Conservation (phyloP, 2,113 vertebrate species). For the Sprattus sprattus region DNA sequence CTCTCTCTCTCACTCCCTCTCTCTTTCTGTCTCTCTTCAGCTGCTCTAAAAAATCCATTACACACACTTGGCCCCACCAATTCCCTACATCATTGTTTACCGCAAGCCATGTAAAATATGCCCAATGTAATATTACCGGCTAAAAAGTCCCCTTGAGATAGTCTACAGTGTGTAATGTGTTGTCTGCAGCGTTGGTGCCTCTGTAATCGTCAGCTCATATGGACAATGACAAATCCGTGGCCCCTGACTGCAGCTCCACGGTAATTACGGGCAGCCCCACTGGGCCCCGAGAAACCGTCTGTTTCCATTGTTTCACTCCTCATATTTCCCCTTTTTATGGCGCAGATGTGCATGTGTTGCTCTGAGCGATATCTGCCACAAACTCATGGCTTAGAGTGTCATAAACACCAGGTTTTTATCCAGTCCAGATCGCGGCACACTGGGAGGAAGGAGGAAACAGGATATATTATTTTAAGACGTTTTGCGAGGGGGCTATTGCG, state of each 20-base stretch:
- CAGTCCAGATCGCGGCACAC: neutral
- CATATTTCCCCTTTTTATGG: neutral
- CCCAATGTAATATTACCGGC: conserved; percentile 17
- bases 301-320: neutral
- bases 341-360: neutral
- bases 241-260: neutral
- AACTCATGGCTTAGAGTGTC: neutral
- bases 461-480: conserved; percentile 61
- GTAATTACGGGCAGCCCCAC: neutral
- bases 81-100: conserved; percentile 46
- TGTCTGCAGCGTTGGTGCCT: conserved; percentile 7
- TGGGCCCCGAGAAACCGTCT: neutral
- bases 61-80: conserved; percentile 4
- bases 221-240: conserved; percentile 9
- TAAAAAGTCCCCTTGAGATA: conserved; percentile 10
- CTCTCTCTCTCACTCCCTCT: neutral
- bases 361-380: neutral
- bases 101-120: conserved; percentile 19
- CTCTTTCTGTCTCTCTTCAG: neutral
- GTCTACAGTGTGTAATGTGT: neutral
- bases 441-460: conserved; percentile 38
- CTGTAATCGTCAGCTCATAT: neutral
- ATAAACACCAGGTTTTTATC: conserved; percentile 7
- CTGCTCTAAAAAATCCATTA: conserved; percentile 14
- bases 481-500: conserved; percentile 30